A percentile compares a stretch with the other conserved stretches of the same genome.
These are phyloP conservation scores for Montipora capricornis DNA, from an alignment of 64 coral and sea anemone genomes.

Conservation along the genomic window DNA sequence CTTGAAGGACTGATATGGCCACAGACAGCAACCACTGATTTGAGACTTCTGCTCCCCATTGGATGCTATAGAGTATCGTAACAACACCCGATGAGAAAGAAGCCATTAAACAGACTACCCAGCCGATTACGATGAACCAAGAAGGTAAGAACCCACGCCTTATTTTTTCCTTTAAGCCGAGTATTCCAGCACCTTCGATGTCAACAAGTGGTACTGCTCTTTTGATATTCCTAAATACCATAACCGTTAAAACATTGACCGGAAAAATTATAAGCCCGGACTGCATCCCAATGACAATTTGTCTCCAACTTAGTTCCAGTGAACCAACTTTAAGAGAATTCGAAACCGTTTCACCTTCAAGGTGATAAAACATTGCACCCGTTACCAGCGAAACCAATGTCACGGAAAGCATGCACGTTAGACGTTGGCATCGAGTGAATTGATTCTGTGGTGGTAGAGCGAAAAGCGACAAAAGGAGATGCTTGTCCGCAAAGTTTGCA, in stretches of 20 bases:
- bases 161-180: not conserved
- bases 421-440: slow-evolving; percentile 83
- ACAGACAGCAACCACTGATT: slow-evolving; percentile 82
- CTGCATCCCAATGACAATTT: slow-evolving; percentile 84
- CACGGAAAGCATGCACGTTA: slow-evolving; percentile 80
- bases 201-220: not conserved
- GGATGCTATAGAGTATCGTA: slow-evolving; percentile 79
- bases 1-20: slow-evolving; percentile 63
- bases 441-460: slow-evolving; percentile 65
- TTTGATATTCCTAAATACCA: slow-evolving; percentile 73
- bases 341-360: slow-evolving; percentile 6
- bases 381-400: slow-evolving; percentile 68
- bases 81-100: slow-evolving; percentile 50
- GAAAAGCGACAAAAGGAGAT: slow-evolving; percentile 77
- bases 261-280: slow-evolving; percentile 77
- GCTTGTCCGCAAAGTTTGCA: slow-evolving; percentile 72
- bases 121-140: slow-evolving; percentile 68
- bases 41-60: slow-evolving; percentile 84
- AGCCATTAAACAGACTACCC: slow-evolving; percentile 72
- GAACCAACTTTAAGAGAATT: slow-evolving; percentile 73
- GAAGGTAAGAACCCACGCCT: slow-evolving; percentile 63
- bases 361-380: slow-evolving; percentile 81
- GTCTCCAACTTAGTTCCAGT: slow-evolving; percentile 61
- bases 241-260: slow-evolving; percentile 63
- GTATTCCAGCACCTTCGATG: not conserved